phyloP scores from a whole-genome alignment of 2,797 vertebrate species.

The Malacoctenus gilli region DNA sequence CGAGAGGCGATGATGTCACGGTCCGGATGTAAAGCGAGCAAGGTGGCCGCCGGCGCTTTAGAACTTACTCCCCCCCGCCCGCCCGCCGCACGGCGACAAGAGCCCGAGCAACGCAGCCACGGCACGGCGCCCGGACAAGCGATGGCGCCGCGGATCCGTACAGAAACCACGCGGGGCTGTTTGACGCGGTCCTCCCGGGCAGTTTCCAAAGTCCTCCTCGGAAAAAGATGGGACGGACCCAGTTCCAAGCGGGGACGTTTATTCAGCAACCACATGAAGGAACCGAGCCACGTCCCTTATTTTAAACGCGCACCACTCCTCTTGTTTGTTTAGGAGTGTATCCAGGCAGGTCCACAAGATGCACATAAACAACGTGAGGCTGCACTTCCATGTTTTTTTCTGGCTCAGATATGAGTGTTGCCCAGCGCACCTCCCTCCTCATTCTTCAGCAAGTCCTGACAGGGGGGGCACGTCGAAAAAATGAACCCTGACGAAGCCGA shows the following conservation, averaged over 20 bases:
- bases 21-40: conserved; percentile 66
- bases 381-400: conserved; percentile 42
- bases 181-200: neutral
- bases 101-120: no score
- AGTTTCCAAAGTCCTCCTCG: conserved; percentile 17
- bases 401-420: conserved; percentile 15
- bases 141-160: no score
- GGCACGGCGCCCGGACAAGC: no score
- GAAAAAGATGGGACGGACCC: conserved; percentile 17
- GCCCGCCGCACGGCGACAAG: no score
- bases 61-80: conserved; percentile 26
- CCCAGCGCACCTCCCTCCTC: conserved; percentile 51
- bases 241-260: conserved; percentile 1
- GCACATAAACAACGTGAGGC: conserved; percentile 22
- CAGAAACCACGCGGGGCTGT: no score
- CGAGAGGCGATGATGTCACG: conserved; percentile 86
- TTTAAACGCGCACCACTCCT: conserved; percentile 14
- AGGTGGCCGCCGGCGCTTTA: conserved; percentile 58
- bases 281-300: conserved; percentile 26
- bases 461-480: conserved; percentile 48
- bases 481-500: neutral
- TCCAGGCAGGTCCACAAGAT: conserved; percentile 30
- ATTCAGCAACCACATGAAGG: conserved; percentile 6
- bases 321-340: conserved; percentile 30
- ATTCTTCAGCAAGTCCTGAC: conserved; percentile 71